Percentiles rank a stretch among this genome's conserved stretches.
Conservation (phyloP, 2,797 vertebrate species). For the Lindbergichthys nudifrons region DNA sequence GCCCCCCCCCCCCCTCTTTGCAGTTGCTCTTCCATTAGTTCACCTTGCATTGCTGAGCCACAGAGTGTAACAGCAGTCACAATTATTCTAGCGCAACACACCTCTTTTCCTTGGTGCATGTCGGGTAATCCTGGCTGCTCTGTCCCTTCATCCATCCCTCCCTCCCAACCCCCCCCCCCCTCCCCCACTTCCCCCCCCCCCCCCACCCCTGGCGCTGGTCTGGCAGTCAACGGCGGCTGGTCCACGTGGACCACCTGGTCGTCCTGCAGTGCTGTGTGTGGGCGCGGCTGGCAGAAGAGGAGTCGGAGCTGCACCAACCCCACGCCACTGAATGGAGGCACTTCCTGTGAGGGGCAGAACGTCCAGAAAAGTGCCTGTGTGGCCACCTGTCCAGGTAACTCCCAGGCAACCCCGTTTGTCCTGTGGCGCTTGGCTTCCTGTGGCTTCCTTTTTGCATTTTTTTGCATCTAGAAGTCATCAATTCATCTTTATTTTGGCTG, state of each 20-base stretch:
- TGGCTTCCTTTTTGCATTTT: constrained; percentile 75
- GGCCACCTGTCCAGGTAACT: constrained; percentile 98
- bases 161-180: constrained; percentile 40
- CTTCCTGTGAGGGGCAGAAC: constrained; percentile 98
- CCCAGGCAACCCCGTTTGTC: constrained; percentile 76
- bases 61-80: constrained; percentile 62
- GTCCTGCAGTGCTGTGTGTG: constrained; percentile 96
- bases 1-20: constrained; percentile 13
- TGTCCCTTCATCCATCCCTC: constrained; percentile 77
- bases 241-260: constrained; percentile 99
- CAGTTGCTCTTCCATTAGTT: constrained; percentile 61
- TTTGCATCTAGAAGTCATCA: constrained; percentile 77
- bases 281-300: constrained; percentile 99
- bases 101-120: constrained; percentile 76
- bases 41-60: constrained; percentile 52
- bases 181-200: constrained; percentile 29
- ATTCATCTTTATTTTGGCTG: constrained; percentile 73
- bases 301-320: constrained; percentile 99
- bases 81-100: constrained; percentile 64
- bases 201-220: constrained; percentile 47
- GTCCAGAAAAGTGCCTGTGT: constrained; percentile 99
- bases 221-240: constrained; percentile 98
- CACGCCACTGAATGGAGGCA: constrained; percentile 97
- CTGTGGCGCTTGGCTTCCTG: constrained; percentile 77
- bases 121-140: constrained; percentile 89